Conservation (phyloP, 2,888 invertebrate species). For the Sympetrum striolatum region DNA sequence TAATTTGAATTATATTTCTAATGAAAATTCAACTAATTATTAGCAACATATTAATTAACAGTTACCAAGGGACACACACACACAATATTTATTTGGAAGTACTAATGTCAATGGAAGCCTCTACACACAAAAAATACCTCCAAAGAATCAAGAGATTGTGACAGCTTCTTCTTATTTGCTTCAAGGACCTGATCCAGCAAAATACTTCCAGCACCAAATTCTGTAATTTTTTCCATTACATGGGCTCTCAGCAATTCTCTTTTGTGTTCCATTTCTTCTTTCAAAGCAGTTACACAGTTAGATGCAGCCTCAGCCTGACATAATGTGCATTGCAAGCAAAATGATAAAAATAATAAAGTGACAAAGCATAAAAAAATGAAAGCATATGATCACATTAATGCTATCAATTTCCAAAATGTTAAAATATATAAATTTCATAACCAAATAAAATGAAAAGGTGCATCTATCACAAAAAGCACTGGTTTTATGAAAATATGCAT, state of each 20-base stretch:
- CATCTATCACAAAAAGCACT: no score
- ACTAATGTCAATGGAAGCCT: background rate
- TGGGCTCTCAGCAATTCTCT: slow-evolving; percentile 56
- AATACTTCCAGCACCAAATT: slow-evolving; percentile 13
- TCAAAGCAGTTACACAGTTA: slow-evolving; percentile 66
- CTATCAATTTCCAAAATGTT: background rate
- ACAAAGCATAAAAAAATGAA: slow-evolving; percentile 57
- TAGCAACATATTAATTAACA: no score
- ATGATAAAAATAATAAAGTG: slow-evolving; percentile 52
- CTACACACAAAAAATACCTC: background rate
- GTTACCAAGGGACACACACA: no score
- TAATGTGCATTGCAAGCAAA: slow-evolving; percentile 51
- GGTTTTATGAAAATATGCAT: no score
- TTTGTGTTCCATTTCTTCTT: slow-evolving; percentile 64
- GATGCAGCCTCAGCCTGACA: slow-evolving; percentile 73
- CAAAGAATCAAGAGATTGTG: slow-evolving; percentile 14
- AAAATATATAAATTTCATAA: background rate
- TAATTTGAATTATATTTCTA: no score
- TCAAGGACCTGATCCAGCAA: slow-evolving; percentile 8
- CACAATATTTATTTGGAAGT: no score
- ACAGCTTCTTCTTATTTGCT: slow-evolving; percentile 12
- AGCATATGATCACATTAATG: slow-evolving; percentile 48
- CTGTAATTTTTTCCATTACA: slow-evolving; percentile 15
- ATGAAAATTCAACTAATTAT: no score
- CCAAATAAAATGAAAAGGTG: background rate